A percentile compares a stretch with the other conserved stretches of the same genome.
Evolutionary conservation across 2,113 vertebrate species (phyloP).

Genomic region (Zosterops japonicus): DNA sequence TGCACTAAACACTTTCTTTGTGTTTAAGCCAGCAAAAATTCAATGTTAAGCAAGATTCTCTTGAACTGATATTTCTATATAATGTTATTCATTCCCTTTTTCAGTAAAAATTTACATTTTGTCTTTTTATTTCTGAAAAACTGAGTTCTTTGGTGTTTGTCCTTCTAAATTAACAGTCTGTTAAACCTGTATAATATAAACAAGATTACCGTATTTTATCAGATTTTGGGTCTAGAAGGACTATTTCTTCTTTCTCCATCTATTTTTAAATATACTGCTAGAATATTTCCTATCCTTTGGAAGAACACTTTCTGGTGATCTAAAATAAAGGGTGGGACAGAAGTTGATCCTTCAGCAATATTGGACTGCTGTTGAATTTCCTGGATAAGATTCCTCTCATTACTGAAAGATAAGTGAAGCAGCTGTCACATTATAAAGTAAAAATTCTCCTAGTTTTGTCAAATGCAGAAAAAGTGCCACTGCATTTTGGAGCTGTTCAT

Average conservation of each 20-base stretch:
- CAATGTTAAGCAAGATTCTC: neutral
- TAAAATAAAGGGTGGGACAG: neutral
- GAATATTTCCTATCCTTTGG: neutral
- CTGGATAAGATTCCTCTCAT: neutral
- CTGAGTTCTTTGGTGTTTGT: neutral
- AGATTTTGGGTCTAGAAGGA: neutral
- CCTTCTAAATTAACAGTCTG: neutral
- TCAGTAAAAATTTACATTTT: neutral
- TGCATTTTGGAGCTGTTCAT: neutral
- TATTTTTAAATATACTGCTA: neutral
- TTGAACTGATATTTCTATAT: neutral
- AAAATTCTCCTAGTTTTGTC: neutral
- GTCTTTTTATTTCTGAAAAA: neutral
- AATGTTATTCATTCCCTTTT: neutral
- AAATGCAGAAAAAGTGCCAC: neutral
- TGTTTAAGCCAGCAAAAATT: neutral
- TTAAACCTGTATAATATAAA: neutral
- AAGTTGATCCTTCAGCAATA: neutral
- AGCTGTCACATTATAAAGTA: neutral
- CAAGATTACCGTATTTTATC: neutral
- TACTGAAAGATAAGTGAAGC: neutral
- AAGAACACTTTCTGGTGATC: neutral
- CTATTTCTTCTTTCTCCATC: neutral
- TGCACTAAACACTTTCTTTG: neutral
- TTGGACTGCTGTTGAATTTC: neutral